A percentile compares a stretch with the other conserved stretches of the same genome.
Conservation (phyloP, 2,797 vertebrate species). For the Amniataba percoides region DNA sequence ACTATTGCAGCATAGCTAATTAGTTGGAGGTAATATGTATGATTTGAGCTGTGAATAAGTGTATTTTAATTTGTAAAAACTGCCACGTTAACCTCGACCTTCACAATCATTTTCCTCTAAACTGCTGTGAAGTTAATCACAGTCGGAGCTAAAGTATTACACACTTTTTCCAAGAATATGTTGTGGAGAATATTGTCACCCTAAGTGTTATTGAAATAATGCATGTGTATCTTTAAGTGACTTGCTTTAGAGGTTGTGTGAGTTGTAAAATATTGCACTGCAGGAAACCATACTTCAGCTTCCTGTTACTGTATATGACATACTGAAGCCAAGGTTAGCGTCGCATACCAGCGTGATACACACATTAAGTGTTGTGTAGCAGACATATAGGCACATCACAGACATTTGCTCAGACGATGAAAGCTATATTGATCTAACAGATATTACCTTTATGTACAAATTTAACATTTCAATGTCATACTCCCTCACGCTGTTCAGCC, state of each 20-base stretch:
- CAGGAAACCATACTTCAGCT: constrained; percentile 16
- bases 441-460: background rate
- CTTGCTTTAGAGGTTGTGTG: background rate
- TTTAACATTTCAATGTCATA: background rate
- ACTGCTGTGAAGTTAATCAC: background rate
- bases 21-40: background rate
- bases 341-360: background rate
- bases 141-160: background rate
- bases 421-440: constrained; percentile 21
- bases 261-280: constrained; percentile 9
- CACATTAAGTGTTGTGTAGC: background rate
- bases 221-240: constrained; percentile 13
- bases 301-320: background rate
- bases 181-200: background rate
- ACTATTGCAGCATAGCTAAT: constrained; percentile 1
- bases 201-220: constrained; percentile 3
- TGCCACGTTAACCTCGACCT: constrained; percentile 5
- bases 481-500: background rate
- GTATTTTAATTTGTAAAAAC: constrained; percentile 15
- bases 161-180: background rate
- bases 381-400: constrained; percentile 3
- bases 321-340: background rate
- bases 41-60: constrained; percentile 22
- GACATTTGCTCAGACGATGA: background rate
- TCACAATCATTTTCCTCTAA: background rate